Conservation (phyloP, 2,888 invertebrate species). For the Eilema sororculum region DNA sequence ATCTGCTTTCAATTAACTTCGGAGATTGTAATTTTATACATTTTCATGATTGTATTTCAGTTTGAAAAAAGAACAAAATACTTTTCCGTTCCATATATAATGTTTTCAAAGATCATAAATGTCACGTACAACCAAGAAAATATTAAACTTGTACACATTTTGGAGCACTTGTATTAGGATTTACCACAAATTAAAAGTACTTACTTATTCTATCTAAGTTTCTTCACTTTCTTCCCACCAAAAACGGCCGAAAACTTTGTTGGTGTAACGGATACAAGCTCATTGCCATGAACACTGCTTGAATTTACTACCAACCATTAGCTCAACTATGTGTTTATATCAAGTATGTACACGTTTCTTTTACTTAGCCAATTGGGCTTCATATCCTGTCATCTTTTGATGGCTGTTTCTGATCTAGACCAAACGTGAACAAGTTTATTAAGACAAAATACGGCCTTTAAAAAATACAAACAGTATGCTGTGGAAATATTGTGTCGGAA, state of each 20-base stretch:
- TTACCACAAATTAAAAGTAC: constrained; percentile 2
- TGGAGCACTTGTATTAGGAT: background rate
- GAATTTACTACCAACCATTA: background rate
- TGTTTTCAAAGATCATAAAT: background rate
- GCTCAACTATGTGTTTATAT: background rate
- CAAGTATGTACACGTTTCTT: background rate
- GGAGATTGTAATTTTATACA: no score
- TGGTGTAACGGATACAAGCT: background rate
- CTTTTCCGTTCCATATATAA: no score
- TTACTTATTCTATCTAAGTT: constrained; percentile 12
- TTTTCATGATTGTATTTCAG: no score
- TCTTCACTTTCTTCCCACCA: background rate
- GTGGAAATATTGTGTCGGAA: no score
- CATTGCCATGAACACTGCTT: background rate
- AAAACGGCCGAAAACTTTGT: background rate
- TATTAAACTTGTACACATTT: background rate
- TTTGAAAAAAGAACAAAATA: no score
- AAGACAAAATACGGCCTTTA: background rate
- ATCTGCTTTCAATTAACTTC: background rate
- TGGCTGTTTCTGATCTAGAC: background rate
- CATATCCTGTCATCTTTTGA: background rate
- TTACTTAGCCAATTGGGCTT: background rate
- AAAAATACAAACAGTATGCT: no score
- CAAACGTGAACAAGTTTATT: background rate
- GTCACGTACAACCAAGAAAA: background rate